Percentiles rank a stretch among this genome's conserved stretches.
These are phyloP conservation scores for Dione juno DNA, from an alignment of 2,888 invertebrate genomes.

Conservation along the genomic window DNA sequence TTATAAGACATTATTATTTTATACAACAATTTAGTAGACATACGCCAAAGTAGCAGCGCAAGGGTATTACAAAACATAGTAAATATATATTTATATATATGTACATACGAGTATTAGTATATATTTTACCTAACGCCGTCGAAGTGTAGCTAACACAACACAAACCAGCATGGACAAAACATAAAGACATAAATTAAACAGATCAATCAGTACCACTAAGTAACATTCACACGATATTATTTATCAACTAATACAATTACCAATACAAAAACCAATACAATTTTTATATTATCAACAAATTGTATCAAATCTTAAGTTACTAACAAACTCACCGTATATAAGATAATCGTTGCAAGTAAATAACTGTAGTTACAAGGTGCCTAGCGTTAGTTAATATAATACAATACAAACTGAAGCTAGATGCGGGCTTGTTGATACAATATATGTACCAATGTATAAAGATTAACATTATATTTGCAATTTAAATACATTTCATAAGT, in stretches of 20 bases:
- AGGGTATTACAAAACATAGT: too few species aligned
- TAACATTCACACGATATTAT: too few species aligned
- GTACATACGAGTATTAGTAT: too few species aligned
- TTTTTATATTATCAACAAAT: too few species aligned
- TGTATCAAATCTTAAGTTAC: background rate
- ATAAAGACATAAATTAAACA: too few species aligned
- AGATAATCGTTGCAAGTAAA: conserved; percentile 17
- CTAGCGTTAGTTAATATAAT: conserved; percentile 27
- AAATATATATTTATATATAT: too few species aligned
- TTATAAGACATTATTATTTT: background rate
- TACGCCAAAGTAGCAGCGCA: too few species aligned
- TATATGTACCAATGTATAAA: conserved; percentile 7
- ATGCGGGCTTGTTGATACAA: conserved; percentile 40
- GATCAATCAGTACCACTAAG: background rate
- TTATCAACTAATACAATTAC: too few species aligned
- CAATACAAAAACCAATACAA: too few species aligned
- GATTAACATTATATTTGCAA: background rate
- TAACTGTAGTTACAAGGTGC: conserved; percentile 18
- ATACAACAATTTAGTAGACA: too few species aligned
- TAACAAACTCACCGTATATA: background rate
- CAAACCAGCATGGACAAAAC: background rate
- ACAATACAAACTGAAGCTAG: conserved; percentile 27
- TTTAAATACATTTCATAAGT: background rate
- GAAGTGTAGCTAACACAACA: background rate
- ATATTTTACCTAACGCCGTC: too few species aligned